Evolutionary conservation across 2,888 invertebrate genomes (phyloP).

Genomic region (Andrena trimmerana): DNA sequence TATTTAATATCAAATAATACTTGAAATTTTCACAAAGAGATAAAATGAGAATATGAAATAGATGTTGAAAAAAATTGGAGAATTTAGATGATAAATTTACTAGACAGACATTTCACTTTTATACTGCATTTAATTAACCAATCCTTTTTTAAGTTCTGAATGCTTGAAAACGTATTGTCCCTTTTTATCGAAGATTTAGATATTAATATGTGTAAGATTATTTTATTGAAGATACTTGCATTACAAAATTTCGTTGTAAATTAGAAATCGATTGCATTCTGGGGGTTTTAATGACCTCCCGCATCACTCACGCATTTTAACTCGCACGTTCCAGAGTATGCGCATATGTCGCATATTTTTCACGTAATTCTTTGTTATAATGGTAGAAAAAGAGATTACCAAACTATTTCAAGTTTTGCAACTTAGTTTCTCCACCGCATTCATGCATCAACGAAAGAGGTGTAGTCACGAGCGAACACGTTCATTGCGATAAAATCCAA

Average conservation of each 20-base stretch:
- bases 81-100: too few species aligned
- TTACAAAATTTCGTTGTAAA: not conserved
- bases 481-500: slow-evolving; percentile 21
- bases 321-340: slow-evolving; percentile 4
- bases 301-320: not conserved
- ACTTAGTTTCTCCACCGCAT: slow-evolving; percentile 35
- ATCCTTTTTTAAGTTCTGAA: too few species aligned
- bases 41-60: not conserved
- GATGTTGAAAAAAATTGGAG: too few species aligned
- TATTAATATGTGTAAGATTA: too few species aligned
- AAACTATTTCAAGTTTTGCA: slow-evolving; percentile 22
- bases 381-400: slow-evolving; percentile 11
- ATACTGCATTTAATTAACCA: not conserved
- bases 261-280: not conserved
- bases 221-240: not conserved
- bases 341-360: not conserved
- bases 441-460: slow-evolving; percentile 15
- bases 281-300: not conserved
- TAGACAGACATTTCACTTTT: not conserved
- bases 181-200: not conserved
- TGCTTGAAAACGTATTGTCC: not conserved
- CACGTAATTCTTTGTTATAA: slow-evolving; percentile 4
- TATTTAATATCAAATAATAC: not conserved
- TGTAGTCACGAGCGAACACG: slow-evolving; percentile 7
- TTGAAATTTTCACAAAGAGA: not conserved